Evolutionary conservation across 2,888 invertebrate species (phyloP), one percentile per base, ranked within the genome.

Genomic region (Plemyria rubiginata): DNA sequence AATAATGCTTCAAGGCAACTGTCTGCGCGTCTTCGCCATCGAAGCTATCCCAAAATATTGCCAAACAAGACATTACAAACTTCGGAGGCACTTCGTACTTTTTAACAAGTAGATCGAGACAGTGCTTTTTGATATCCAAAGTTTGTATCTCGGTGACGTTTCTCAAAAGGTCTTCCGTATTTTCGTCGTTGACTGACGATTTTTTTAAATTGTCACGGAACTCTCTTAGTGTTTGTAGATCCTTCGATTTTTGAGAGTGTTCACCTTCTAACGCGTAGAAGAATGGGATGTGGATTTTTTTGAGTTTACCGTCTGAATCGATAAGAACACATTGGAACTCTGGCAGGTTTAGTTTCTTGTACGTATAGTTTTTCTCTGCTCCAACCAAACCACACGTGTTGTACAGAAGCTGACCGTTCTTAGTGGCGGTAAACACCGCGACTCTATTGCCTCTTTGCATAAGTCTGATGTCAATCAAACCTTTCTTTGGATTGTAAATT

Each of bases 401-500:
- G 80, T 97, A 97, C 4, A 98, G 79, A 28, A 98, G 90, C 77
- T 95, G 95, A 36, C 97, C 98, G 80, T 95, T 94, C 85, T 97
- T 98, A 50, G 96, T 96, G 0, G 98, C 98, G 50, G 96, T 96
- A 83, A 99, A 99, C 0, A 97, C 97, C 12, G 98, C 97, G 7
- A 99, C 96, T 86, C 98, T 95, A 11, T 96, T 96, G 0, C 99
- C 99, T 80, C 97, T 96, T 81, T 98, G 97, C 78, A 98, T 94
- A 4, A 97, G 94, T 95, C 99, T 98, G 62, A 99, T 97, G 87
- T 99, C 99, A 57, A 99, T 94, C 6, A 98, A 94, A 12, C 98
- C 98, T 82, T 98, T 95, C 72, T 97, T 96, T 0, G 99, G 97
- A 6, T 98, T 97, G 86, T 98, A 99, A 68, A 99, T 98, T 1